phyloP scores from a whole-genome alignment of 1,140 invertebrate genomes.

The Oryctes rhinoceros region DNA sequence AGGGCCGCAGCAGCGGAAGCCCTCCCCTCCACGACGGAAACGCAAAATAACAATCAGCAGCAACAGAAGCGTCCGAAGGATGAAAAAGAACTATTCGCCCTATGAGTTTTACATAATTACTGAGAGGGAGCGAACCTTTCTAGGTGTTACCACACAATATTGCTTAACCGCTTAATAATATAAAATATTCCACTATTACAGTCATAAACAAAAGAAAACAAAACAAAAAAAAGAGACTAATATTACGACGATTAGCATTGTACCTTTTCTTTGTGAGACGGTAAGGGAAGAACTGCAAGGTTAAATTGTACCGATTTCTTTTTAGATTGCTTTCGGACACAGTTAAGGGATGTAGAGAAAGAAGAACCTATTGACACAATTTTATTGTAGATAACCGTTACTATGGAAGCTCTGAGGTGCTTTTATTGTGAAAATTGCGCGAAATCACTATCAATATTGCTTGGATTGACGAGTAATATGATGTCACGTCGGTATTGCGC shows the following conservation, averaged over 20 bases:
- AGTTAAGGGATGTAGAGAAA: neutral
- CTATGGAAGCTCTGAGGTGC: neutral
- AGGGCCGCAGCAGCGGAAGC: constrained; percentile 83
- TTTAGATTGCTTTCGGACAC: neutral
- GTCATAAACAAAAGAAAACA: neutral
- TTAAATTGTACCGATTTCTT: neutral
- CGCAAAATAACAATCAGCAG: constrained; percentile 34
- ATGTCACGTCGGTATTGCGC: too few species aligned
- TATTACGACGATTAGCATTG: neutral
- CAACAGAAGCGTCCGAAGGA: constrained; percentile 40
- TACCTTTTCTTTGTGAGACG: neutral
- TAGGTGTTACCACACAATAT: constrained; percentile 16
- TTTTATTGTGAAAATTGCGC: constrained; percentile 13
- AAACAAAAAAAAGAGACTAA: neutral
- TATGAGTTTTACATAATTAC: constrained; percentile 43
- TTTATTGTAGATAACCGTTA: neutral
- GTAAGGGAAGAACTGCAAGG: neutral
- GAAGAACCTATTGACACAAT: constrained; percentile 1
- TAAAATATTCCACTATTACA: constrained; percentile 38
- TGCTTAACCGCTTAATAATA: constrained; percentile 37
- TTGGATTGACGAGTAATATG: too few species aligned
- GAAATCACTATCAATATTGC: too few species aligned
- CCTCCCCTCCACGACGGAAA: constrained; percentile 61
- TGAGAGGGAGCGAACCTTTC: neutral
- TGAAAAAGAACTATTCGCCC: constrained; percentile 47